Base-by-base conservation (phyloP, 2,113 vertebrate genomes). In the Zosterops hypoxanthus region DNA sequence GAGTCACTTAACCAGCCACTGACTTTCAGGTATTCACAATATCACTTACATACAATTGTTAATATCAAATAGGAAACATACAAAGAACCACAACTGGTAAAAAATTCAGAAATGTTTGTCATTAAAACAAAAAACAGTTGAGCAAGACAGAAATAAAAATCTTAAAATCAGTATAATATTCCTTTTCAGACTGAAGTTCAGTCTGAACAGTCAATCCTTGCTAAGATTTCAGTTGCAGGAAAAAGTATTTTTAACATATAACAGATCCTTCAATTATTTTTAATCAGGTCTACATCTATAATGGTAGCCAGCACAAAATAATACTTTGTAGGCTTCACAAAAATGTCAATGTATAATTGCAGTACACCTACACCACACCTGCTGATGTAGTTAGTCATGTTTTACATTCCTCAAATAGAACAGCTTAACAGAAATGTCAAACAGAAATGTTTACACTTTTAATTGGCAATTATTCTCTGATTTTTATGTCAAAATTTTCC, bases 341-440 rank as follows among this genome's bases (percentile, higher is more conserved):
- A 97, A 97, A 84, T 88, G 53, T 92, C 96, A 96, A 11, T 90
- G 57, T 64, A 76, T 91, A 92, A 94, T 94, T 97, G 82, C 87
- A 94, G 59, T 96, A 95, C 88, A 93, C 94, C 94, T 96, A 96
- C 95, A 82, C 72, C 12, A 12, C 77, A 97, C 90, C 93, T 96
- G 92, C 71, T 88, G 96, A 80, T 97, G 34, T 92, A 94, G 79
- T 94, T 80, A 95, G 81, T 92, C 90, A 95, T 81, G 79, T 85
- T 96, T 72, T 91, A 25, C 19, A 33, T 70, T 72, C 89, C 87
- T 79, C 52, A 86, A 90, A 73, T 73, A 95, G 68, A 59, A 64
- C 42, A 39, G 6, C 44, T 94, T 96, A 91, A 79, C 12, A 94
- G 87, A 96, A 83, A 77, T 94, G 71, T 14, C 49, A 33, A 24